phyloP scores from a whole-genome alignment of 2,113 vertebrate genomes.

The Sapajus apella region DNA sequence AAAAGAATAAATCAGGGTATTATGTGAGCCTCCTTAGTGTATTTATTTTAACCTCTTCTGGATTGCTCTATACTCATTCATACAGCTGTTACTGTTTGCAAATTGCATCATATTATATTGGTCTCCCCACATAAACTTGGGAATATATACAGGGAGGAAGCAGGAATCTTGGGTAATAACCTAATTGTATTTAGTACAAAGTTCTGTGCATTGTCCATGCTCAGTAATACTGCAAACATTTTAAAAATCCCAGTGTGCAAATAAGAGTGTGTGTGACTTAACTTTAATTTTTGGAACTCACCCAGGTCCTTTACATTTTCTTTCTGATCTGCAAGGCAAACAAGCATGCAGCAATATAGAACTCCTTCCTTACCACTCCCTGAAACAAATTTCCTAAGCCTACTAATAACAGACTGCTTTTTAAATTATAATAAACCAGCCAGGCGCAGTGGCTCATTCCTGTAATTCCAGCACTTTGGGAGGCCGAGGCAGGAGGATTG shows the following conservation, averaged over 20 bases:
- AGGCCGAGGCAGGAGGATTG: too few species aligned
- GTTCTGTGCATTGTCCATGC: neutral
- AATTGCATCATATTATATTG: neutral
- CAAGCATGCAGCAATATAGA: neutral
- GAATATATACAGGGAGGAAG: neutral
- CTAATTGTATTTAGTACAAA: neutral
- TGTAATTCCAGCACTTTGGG: too few species aligned
- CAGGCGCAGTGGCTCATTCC: too few species aligned
- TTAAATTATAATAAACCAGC: neutral
- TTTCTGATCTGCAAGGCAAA: constrained; percentile 51
- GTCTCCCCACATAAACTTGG: neutral
- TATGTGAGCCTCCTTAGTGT: neutral
- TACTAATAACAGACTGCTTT: constrained; percentile 8
- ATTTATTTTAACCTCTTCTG: neutral
- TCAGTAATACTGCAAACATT: neutral
- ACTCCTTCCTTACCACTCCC: neutral
- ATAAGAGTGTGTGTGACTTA: neutral
- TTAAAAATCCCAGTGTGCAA: neutral
- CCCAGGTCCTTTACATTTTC: constrained; percentile 26
- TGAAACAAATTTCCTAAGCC: constrained; percentile 40
- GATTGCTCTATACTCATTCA: neutral
- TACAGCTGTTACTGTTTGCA: neutral
- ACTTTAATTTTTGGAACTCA: neutral
- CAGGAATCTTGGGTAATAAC: neutral
- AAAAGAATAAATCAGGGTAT: neutral